Conservation (phyloP, 2,797 vertebrate species). For the Falco rusticolus region DNA sequence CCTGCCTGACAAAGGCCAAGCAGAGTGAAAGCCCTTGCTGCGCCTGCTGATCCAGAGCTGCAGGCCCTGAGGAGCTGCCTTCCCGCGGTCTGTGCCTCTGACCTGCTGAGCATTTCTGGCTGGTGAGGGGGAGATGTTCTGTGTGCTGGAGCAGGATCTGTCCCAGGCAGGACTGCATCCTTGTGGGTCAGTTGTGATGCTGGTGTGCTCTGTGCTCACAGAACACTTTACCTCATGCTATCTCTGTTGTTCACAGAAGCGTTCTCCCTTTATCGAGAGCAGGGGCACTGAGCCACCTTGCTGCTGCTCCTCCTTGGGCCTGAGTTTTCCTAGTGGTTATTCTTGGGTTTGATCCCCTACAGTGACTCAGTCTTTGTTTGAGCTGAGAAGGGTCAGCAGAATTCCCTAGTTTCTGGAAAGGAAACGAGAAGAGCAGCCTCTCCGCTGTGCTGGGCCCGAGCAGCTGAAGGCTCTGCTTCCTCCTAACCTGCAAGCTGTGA, state of each 20-base stretch:
- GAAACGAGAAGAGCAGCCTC: neutral
- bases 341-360: neutral
- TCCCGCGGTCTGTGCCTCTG: neutral
- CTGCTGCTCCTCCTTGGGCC: neutral
- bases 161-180: neutral
- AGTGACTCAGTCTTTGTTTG: neutral
- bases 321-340: neutral
- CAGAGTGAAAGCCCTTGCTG: neutral
- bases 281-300: neutral
- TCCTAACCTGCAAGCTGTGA: neutral
- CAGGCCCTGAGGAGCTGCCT: neutral
- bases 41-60: neutral
- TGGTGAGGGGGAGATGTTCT: neutral
- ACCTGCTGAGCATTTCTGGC: neutral
- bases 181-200: neutral
- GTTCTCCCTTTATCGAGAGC: neutral
- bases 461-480: neutral
- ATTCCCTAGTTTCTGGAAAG: neutral
- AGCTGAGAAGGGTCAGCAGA: neutral
- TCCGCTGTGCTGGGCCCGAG: neutral
- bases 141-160: neutral
- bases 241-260: neutral
- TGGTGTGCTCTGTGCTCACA: neutral
- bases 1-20: neutral
- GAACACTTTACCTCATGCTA: neutral